Conservation (phyloP, 2,797 vertebrate species). For the Crypturellus tataupa region DNA sequence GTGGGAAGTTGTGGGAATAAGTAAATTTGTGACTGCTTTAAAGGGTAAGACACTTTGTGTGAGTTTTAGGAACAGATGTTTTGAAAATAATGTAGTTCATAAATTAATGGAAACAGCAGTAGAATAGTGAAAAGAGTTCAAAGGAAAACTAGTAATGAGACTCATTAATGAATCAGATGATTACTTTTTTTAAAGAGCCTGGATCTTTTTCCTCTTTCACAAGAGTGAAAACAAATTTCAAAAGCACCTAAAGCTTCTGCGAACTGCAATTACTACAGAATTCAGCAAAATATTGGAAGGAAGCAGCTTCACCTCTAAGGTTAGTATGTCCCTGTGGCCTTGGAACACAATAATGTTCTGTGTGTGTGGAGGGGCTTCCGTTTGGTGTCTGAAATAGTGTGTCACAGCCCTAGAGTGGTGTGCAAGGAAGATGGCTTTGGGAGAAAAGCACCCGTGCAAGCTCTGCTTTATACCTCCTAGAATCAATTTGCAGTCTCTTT, state of each 20-base stretch:
- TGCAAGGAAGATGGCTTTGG: not conserved
- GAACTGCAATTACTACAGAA: not conserved
- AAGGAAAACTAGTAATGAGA: not conserved
- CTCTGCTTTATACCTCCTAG: not conserved
- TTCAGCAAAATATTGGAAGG: not conserved
- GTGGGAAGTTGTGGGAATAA: not conserved
- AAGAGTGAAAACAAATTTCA: not conserved
- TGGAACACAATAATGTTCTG: not conserved
- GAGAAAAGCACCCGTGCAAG: not conserved
- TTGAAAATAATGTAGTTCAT: not conserved
- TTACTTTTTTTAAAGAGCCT: not conserved
- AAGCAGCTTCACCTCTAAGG: not conserved
- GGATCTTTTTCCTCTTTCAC: not conserved
- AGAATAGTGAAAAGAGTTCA: not conserved
- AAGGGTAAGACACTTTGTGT: not conserved
- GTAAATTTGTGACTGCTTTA: not conserved
- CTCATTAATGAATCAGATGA: not conserved
- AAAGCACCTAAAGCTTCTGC: not conserved
- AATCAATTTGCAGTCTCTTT: not conserved
- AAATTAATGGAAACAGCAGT: not conserved
- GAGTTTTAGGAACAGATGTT: not conserved
- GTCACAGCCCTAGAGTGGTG: fast-evolving
- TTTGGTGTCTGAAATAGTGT: not conserved
- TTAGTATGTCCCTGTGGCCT: not conserved
- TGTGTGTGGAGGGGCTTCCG: not conserved